These are phyloP conservation scores for Amphiprion clarkii DNA, from an alignment of 2,797 vertebrate species.

Conservation along the genomic window DNA sequence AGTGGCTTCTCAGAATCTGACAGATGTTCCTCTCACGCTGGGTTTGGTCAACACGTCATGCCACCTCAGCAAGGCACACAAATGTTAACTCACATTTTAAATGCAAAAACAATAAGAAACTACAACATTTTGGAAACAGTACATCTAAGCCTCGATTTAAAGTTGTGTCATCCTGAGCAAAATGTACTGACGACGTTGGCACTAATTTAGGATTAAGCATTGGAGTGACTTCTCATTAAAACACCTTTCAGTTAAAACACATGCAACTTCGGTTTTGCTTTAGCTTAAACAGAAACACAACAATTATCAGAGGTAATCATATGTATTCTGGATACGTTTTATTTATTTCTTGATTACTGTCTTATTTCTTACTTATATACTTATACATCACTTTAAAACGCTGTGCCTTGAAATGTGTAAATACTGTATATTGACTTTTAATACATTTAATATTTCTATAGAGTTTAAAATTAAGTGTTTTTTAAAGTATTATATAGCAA, in stretches of 20 bases:
- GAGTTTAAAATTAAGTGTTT: too few relatives aligned
- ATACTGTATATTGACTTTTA: too few relatives aligned
- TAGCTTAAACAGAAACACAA: not conserved
- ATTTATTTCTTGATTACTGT: not conserved
- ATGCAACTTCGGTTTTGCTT: not conserved
- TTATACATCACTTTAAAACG: too few relatives aligned
- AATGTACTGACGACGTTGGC: too few relatives aligned
- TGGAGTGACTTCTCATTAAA: too few relatives aligned
- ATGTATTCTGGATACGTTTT: not conserved
- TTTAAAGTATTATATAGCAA: too few relatives aligned
- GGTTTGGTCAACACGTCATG: slow-evolving; percentile 12
- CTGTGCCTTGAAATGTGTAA: too few relatives aligned
- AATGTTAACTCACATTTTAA: slow-evolving; percentile 1
- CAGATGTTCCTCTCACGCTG: slow-evolving; percentile 37
- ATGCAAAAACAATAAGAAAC: not conserved
- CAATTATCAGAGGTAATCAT: not conserved
- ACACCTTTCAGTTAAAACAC: not conserved
- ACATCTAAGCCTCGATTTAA: not conserved
- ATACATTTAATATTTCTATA: too few relatives aligned
- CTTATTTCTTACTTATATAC: too few relatives aligned
- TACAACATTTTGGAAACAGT: not conserved
- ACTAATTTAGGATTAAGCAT: not conserved
- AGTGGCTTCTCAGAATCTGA: slow-evolving; percentile 57
- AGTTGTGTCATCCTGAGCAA: too few relatives aligned
- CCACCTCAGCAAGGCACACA: slow-evolving; percentile 18